phyloP scores from a whole-genome alignment of 2,888 invertebrate species.

The Lepidochrysops patricia region DNA sequence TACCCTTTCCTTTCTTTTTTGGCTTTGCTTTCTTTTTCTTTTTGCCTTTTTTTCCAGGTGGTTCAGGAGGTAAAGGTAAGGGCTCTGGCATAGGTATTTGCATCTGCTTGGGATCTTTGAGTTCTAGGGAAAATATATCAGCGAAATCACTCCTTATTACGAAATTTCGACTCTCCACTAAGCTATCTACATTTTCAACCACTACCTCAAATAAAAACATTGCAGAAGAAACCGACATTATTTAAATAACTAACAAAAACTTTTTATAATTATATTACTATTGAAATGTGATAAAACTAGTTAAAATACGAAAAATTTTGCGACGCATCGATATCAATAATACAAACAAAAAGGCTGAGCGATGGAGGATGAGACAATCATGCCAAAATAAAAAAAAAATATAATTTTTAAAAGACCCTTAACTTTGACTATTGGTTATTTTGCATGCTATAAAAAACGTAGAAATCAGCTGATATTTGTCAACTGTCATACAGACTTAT shows the following conservation, averaged over 20 bases:
- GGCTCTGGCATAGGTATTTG: constrained; percentile 62
- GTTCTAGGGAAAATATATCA: constrained; percentile 58
- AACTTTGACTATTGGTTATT: not conserved
- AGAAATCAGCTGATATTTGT: constrained; percentile 16
- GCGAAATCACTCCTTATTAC: constrained; percentile 59
- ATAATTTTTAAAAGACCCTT: too few species aligned
- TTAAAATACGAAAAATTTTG: constrained; percentile 9
- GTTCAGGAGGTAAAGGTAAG: constrained; percentile 53
- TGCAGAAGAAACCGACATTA: constrained; percentile 55
- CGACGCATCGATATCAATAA: not conserved
- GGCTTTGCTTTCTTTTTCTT: constrained; percentile 40
- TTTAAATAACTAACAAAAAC: constrained; percentile 27
- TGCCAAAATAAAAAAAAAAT: not conserved
- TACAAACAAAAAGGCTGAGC: not conserved
- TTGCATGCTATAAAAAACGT: not conserved
- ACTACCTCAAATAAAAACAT: constrained; percentile 66
- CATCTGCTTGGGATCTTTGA: constrained; percentile 64
- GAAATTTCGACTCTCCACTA: constrained; percentile 44
- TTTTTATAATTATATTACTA: too few species aligned
- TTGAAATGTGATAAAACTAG: too few species aligned
- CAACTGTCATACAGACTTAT: constrained; percentile 30
- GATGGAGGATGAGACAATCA: too few species aligned
- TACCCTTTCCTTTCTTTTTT: constrained; percentile 38
- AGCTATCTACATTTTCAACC: constrained; percentile 47
- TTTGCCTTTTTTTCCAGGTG: constrained; percentile 44